Evolutionary conservation across 2,888 invertebrate genomes (phyloP), one percentile per base, ranked within the genome.

Genomic region (Pilophorus perplexus): DNA sequence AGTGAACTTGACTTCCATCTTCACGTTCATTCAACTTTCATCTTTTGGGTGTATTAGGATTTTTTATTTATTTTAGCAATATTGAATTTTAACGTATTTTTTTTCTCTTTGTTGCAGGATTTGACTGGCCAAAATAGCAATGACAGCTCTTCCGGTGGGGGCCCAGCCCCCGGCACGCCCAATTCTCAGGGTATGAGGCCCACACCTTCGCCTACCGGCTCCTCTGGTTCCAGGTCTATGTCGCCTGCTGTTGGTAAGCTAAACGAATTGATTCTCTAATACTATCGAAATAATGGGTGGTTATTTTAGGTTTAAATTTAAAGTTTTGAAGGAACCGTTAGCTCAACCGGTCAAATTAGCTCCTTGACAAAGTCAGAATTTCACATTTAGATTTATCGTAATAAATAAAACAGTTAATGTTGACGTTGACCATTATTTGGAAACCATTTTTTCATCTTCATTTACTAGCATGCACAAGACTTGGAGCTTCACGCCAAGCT

Each of bases 171-270:
- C 72, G 83, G 83, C 72, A 84, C 83, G 67, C 86, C 87, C 73
- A 86, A 85, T 79, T 85, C 86, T 72, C 85, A 86, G 80, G 85
- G 85, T 79, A 85, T 92, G 89, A 88, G 92, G 80, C 93, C 93
- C 73, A 92, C 91, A 77, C 93, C 93, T 74, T 93, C 92, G 77
- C 93, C 93, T 75, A 93, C 93, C 77, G 92, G 93, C 79, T 92
- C 91, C 75, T 90, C 90, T 76, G 91, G 92, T 78, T 94, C 95
- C 75, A 87, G 95, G 82, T 95, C 95, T 80, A 94, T 95, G 90
- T 95, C 96, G 80, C 95, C 96, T 76, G 94, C 94, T 82, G 92
- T 93, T 80, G 93, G 93, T 93, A 78, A 69, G 68, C 44, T 25
- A 4, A 5, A 14, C 6, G 3, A 6, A 33, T 33, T 33, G 10